phyloP scores from a whole-genome alignment of 1,140 invertebrate species.

The Drosophila parvula region DNA sequence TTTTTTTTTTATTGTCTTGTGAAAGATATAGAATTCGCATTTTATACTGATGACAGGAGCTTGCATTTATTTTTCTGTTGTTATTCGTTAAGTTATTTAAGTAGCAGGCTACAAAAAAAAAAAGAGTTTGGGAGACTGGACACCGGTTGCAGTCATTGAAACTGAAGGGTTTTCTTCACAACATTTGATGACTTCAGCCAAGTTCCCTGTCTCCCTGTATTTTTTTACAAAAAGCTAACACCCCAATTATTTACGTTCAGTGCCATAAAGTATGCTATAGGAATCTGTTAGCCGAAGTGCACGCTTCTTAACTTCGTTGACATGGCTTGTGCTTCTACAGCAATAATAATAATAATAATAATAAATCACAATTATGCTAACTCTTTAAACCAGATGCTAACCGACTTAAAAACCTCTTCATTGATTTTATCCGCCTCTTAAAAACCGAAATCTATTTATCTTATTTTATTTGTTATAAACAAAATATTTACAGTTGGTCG shows the following conservation, averaged over 20 bases:
- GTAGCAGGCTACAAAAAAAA: conserved; percentile 19
- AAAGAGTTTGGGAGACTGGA: background rate
- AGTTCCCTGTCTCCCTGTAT: background rate
- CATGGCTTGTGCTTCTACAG: conserved; percentile 28
- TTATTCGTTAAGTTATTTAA: conserved; percentile 12
- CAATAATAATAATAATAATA: conserved; percentile 24
- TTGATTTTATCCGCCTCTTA: conserved; percentile 28
- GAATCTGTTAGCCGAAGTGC: conserved; percentile 78
- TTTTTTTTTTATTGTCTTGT: conserved; percentile 29
- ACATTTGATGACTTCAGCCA: background rate
- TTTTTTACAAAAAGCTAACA: conserved; percentile 21
- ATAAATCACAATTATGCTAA: conserved; percentile 26
- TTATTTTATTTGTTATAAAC: conserved; percentile 65
- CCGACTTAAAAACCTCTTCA: conserved; percentile 47
- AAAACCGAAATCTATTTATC: conserved; percentile 44
- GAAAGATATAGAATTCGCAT: conserved; percentile 27
- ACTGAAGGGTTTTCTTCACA: background rate
- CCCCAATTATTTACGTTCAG: conserved; percentile 38
- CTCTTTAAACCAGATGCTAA: conserved; percentile 40
- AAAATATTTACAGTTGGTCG: conserved; percentile 84
- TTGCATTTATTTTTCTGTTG: conserved; percentile 42
- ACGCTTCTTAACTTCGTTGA: conserved; percentile 82
- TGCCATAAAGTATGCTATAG: conserved; percentile 78
- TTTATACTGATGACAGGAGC: conserved; percentile 19
- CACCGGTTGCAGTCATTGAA: background rate